phyloP scores from a whole-genome alignment of 2,797 vertebrate genomes.

The Furcifer pardalis region DNA sequence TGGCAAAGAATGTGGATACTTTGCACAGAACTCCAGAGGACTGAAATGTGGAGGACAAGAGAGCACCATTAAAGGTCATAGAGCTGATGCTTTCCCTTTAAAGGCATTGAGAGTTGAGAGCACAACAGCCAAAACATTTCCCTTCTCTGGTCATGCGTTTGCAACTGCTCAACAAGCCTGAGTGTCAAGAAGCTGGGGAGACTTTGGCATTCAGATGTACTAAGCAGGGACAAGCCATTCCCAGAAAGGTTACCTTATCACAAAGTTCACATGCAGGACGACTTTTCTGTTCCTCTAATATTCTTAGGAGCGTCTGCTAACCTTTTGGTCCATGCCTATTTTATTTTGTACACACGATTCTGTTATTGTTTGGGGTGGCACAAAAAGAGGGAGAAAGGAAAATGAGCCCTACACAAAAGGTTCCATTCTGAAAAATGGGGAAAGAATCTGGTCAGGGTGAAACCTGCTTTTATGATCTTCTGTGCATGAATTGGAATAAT shows the following conservation, averaged over 20 bases:
- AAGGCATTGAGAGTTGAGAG: constrained; percentile 10
- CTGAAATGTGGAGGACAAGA: background rate
- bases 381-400: background rate
- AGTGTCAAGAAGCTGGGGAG: background rate
- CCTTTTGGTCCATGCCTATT: background rate
- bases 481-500: background rate
- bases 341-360: background rate
- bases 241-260: background rate
- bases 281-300: background rate
- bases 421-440: background rate
- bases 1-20: background rate
- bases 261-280: background rate
- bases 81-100: constrained; percentile 29
- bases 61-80: constrained; percentile 8
- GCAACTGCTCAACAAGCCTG: constrained; percentile 7
- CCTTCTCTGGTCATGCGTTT: constrained; percentile 1
- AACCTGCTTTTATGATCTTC: background rate
- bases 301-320: background rate
- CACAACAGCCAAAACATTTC: background rate
- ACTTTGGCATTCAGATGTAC: background rate
- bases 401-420: background rate
- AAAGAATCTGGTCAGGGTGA: background rate
- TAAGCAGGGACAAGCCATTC: background rate
- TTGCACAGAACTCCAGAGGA: constrained; percentile 1
- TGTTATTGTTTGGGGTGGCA: background rate